phyloP scores from a whole-genome alignment of 2,797 vertebrate genomes.

The Scyliorhinus canicula region DNA sequence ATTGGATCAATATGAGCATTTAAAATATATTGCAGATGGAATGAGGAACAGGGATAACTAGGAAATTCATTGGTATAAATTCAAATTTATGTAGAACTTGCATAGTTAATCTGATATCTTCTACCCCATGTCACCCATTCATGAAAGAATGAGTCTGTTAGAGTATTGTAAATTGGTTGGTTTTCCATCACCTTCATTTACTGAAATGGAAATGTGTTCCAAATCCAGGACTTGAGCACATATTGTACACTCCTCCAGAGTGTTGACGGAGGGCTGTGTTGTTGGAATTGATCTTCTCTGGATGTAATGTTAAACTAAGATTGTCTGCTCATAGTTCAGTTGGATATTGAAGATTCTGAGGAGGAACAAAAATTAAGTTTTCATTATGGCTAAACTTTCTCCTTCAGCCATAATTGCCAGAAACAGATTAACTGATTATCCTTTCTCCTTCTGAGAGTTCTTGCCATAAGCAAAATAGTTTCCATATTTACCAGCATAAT shows the following conservation, averaged over 20 bases:
- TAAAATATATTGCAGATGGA: not conserved
- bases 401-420: not conserved
- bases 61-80: no score
- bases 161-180: not conserved
- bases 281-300: not conserved
- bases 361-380: not conserved
- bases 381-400: not conserved
- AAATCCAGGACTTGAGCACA: not conserved
- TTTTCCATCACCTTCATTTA: not conserved
- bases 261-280: not conserved
- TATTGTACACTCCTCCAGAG: not conserved
- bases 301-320: not conserved
- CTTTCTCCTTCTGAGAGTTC: not conserved
- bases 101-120: not conserved
- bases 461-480: not conserved
- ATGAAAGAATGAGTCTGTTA: not conserved
- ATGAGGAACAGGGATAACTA: not conserved
- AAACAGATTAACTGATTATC: not conserved
- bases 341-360: not conserved
- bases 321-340: not conserved
- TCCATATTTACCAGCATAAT: not conserved
- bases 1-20: not conserved
- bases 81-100: not conserved
- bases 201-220: no score
- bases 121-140: not conserved